These are phyloP conservation scores for Yponomeuta plumbellus DNA, from an alignment of 2,888 invertebrate species.

Conservation along the genomic window DNA sequence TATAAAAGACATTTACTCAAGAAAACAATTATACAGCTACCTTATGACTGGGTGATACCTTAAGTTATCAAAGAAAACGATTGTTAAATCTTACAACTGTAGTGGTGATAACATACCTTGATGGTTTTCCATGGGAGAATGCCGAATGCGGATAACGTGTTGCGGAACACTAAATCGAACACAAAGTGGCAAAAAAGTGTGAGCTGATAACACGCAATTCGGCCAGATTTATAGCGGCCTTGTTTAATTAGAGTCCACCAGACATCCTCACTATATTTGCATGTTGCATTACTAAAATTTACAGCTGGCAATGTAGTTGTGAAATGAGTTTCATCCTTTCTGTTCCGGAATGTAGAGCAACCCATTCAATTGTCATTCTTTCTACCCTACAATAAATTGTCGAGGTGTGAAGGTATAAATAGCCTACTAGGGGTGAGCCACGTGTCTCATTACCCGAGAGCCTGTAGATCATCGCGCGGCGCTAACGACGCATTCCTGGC, in stretches of 20 bases:
- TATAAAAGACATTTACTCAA: too few species aligned
- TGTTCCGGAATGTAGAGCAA: background rate
- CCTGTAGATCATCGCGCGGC: background rate
- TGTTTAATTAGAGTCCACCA: conserved; percentile 26
- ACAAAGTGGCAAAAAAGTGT: background rate
- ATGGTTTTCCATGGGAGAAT: too few species aligned
- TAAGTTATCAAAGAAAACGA: too few species aligned
- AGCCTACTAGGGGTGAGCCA: background rate
- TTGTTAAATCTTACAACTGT: too few species aligned
- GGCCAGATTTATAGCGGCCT: conserved; percentile 32
- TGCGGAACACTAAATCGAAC: background rate
- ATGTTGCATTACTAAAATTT: background rate
- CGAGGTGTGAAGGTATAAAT: background rate
- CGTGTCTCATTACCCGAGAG: background rate
- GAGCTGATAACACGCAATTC: conserved; percentile 24
- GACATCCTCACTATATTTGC: conserved; percentile 10
- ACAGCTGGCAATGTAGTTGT: background rate
- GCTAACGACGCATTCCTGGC: conserved; percentile 9
- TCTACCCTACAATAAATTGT: background rate
- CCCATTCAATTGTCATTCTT: background rate
- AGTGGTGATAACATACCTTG: too few species aligned
- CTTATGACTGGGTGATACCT: too few species aligned
- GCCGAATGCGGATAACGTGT: background rate
- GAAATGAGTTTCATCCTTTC: background rate
- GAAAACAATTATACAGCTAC: too few species aligned